These are phyloP conservation scores for Ameiurus melas DNA, from an alignment of 2,113 vertebrate species.

Conservation along the genomic window DNA sequence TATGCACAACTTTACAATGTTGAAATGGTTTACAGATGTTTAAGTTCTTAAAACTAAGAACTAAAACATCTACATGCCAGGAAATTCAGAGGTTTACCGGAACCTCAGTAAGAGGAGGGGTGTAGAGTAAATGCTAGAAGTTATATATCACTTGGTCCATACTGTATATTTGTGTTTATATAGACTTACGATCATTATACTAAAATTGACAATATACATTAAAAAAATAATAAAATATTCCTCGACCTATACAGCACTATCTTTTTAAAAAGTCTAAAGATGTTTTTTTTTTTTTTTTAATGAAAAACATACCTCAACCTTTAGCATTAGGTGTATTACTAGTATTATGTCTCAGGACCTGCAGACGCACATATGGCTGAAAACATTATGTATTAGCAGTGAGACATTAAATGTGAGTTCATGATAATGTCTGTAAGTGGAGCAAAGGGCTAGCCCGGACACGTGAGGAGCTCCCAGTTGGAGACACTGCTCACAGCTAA, in stretches of 20 bases:
- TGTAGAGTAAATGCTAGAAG: background rate
- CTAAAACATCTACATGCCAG: background rate
- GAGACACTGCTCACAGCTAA: conserved; percentile 55
- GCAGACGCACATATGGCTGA: background rate
- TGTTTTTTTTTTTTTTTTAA: no score
- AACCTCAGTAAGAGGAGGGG: background rate
- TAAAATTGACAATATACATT: background rate
- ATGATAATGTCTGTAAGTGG: conserved; percentile 52
- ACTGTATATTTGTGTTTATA: background rate
- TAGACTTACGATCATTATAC: background rate
- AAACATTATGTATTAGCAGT: background rate
- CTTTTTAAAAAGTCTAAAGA: background rate
- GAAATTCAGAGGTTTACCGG: conserved; percentile 3
- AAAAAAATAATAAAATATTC: no score
- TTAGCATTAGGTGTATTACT: background rate
- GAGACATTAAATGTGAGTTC: conserved; percentile 19
- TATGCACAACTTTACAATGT: background rate
- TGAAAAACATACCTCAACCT: background rate
- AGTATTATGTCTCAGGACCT: background rate
- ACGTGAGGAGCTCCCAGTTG: conserved; percentile 62
- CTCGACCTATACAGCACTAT: background rate
- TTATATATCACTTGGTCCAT: background rate
- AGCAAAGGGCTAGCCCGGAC: conserved; percentile 55
- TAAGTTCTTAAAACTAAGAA: background rate
- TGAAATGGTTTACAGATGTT: conserved; percentile 3